phyloP scores from a whole-genome alignment of 2,797 vertebrate species.

The Yasuhikotakia modesta region DNA sequence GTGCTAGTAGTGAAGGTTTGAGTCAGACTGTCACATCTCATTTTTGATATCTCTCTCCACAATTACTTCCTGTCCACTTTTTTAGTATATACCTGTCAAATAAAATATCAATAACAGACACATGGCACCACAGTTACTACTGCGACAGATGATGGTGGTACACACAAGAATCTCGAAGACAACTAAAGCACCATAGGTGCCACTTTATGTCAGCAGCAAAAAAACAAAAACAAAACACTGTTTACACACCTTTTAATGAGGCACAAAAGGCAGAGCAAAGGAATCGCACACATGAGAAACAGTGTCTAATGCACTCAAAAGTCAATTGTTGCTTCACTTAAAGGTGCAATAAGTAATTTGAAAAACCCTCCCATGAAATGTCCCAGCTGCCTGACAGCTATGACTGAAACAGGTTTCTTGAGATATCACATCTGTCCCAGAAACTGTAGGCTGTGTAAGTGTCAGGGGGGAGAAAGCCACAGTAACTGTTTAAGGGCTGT shows the following conservation, averaged over 20 bases:
- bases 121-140: not conserved
- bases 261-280: not conserved
- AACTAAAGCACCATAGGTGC: not conserved
- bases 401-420: constrained; percentile 3
- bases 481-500: not conserved
- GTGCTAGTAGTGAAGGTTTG: too few species aligned
- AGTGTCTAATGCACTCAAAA: not conserved
- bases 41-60: not conserved
- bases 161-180: not conserved
- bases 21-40: too few species aligned
- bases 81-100: not conserved
- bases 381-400: not conserved
- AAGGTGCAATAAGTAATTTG: constrained; percentile 11
- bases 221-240: not conserved
- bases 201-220: not conserved
- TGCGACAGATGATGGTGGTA: not conserved
- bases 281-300: constrained; percentile 1
- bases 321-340: constrained; percentile 9
- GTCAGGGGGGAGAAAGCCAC: not conserved
- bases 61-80: not conserved
- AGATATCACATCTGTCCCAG: not conserved
- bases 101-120: not conserved
- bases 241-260: constrained; percentile 7
- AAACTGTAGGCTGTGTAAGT: not conserved
- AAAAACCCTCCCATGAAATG: not conserved